Base-by-base conservation (phyloP, 2,888 invertebrate genomes). In the Acleris literana region DNA sequence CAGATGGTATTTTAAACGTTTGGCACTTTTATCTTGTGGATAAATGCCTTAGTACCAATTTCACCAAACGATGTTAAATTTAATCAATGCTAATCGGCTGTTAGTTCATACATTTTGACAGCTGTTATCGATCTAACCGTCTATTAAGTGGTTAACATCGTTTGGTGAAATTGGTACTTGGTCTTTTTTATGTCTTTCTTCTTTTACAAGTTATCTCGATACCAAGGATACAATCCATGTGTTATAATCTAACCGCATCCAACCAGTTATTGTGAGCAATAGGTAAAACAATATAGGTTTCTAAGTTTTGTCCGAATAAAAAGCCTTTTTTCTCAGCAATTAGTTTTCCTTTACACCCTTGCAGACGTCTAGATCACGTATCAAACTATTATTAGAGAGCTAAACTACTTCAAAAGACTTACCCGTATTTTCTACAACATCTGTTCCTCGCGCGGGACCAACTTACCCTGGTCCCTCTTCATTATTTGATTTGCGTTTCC, bases 331-430 rank as follows among this genome's bases (percentile, higher is more conserved):
- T 25, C 22, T 44, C 56, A 56, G 46, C 61, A 56, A 66, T 66
- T 61, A 57, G 46, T 52, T 66, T 61, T 61, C 61, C 43, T 66
- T 49, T 55, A 44, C 48, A 74, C 74, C 74, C 18, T 43, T 59
- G 72, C 70, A 70, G 71, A 72, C 72, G 62, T 74, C 77, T 81
- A 76, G 76, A 76, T 78, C 78, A 77, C 76, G 76, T 78, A 79
- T 78, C 75, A 76, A 78, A 81, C 80, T 82, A 80, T 85, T 84
- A 83, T 80, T 75, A 76, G 78, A 80, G 80, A 78, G 81, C 79
- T 77, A 80, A 86, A 84, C 82, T 83, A 82, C 86, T 88, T 83
- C 80, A 82, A 85, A 84, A 82, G 82, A 86, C 82, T 85, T 75
- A 76, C 74, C 71, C 76, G 76, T 71, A 76, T 76, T 76, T 73